These are phyloP conservation scores for Anthonomus grandis DNA, from an alignment of 1,140 invertebrate genomes.

Conservation along the genomic window DNA sequence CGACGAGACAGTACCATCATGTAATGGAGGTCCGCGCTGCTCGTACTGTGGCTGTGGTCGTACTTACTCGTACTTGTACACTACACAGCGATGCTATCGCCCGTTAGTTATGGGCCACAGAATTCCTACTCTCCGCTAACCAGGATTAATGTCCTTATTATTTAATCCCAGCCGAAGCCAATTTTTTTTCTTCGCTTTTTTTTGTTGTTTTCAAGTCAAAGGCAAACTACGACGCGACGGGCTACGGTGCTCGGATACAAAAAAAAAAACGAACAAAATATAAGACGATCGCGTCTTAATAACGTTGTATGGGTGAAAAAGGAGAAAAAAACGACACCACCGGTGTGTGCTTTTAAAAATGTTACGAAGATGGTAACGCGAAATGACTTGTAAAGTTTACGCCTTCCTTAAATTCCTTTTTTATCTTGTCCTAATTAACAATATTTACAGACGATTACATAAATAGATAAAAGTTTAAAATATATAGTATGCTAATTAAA, in stretches of 20 bases:
- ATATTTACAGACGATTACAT: too few species aligned
- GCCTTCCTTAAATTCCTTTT: too few species aligned
- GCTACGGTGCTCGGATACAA: constrained; percentile 20
- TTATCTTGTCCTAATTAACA: too few species aligned
- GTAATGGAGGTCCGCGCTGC: constrained; percentile 31
- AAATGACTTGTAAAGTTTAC: too few species aligned
- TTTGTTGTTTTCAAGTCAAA: too few species aligned
- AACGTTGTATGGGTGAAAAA: constrained; percentile 3
- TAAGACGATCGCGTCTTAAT: constrained; percentile 20
- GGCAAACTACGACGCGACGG: constrained; percentile 21
- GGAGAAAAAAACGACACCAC: not conserved
- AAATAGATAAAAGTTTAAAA: too few species aligned
- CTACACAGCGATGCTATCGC: constrained; percentile 39
- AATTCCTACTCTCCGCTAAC: constrained; percentile 39
- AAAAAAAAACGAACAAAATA: constrained; percentile 28
- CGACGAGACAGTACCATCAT: too few species aligned
- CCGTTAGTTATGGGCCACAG: constrained; percentile 41
- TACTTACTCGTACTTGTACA: constrained; percentile 28
- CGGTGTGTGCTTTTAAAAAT: constrained; percentile 1
- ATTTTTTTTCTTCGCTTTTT: constrained; percentile 20
- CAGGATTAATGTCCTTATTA: constrained; percentile 41
- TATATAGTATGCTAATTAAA: too few species aligned
- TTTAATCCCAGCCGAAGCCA: constrained; percentile 33
- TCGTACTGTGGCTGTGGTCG: constrained; percentile 21
- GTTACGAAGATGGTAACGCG: not conserved